These are phyloP conservation scores for Amphipoea lucens DNA, from an alignment of 2,888 invertebrate genomes.

Conservation along the genomic window DNA sequence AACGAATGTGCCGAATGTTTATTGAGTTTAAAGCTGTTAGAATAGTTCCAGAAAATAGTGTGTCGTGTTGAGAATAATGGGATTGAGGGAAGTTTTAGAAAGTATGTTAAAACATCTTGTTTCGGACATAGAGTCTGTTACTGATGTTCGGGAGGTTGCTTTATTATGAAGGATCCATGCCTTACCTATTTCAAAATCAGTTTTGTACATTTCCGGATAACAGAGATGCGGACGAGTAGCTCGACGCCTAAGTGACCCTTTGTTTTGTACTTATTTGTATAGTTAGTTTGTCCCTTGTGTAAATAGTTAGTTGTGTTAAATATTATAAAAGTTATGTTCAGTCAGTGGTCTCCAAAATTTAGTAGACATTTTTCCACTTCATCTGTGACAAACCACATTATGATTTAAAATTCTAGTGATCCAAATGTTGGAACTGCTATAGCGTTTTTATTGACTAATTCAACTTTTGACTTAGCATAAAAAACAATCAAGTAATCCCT, in stretches of 20 bases:
- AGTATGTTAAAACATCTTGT: conserved; percentile 17
- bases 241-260: background rate
- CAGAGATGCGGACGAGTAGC: background rate
- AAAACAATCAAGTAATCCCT: no score
- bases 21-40: conserved; percentile 39
- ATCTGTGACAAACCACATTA: background rate
- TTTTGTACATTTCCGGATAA: background rate
- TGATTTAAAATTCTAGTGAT: background rate
- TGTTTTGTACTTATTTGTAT: background rate
- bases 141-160: background rate
- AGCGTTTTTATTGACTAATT: no score
- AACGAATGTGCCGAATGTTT: conserved; percentile 45
- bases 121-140: background rate
- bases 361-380: background rate
- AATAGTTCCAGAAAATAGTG: conserved; percentile 31
- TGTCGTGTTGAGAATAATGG: conserved; percentile 4
- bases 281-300: no score
- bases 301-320: background rate
- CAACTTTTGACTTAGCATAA: no score
- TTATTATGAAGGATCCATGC: background rate
- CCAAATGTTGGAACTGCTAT: background rate
- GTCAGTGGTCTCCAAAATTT: background rate
- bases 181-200: background rate
- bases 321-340: background rate
- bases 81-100: conserved; percentile 28